These are phyloP conservation scores for Bombyx huttoni DNA, from an alignment of 2,888 invertebrate genomes.

Conservation along the genomic window DNA sequence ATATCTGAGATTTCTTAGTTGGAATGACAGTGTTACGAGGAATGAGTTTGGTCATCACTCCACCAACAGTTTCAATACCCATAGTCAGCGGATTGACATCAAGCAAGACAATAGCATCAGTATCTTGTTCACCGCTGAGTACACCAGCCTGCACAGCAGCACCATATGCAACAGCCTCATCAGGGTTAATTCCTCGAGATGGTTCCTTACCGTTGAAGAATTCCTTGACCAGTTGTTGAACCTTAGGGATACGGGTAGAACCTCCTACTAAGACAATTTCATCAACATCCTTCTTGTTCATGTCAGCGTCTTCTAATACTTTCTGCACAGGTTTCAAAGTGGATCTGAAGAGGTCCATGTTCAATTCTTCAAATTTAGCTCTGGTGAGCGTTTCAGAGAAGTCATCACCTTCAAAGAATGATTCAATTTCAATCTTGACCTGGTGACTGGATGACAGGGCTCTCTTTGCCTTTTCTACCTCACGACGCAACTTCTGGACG, in stretches of 20 bases:
- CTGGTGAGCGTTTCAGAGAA: constrained; percentile 98
- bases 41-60: constrained; percentile 99
- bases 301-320: constrained; percentile 97
- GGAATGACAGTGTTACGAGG: constrained; percentile 99
- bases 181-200: constrained; percentile 97
- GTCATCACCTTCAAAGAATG: constrained; percentile 97
- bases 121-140: constrained; percentile 96
- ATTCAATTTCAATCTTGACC: constrained; percentile 98
- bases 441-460: constrained; percentile 95
- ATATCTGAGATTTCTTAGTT: constrained; percentile 99
- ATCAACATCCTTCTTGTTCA: constrained; percentile 98
- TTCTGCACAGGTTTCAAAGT: constrained; percentile 96
- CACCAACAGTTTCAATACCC: constrained; percentile 99
- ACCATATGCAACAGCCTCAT: constrained; percentile 98
- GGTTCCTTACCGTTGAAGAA: constrained; percentile 99
- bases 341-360: constrained; percentile 92
- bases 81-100: constrained; percentile 99
- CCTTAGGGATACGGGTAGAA: constrained; percentile 98
- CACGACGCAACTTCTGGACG: constrained; percentile 95
- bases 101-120: constrained; percentile 94
- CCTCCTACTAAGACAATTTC: constrained; percentile 99
- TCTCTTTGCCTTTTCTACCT: constrained; percentile 97
- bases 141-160: constrained; percentile 99
- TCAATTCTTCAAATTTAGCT: constrained; percentile 98
- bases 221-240: constrained; percentile 93